Evolutionary conservation across 2,888 invertebrate species (phyloP).

Genomic region (Eupithecia inturbata): DNA sequence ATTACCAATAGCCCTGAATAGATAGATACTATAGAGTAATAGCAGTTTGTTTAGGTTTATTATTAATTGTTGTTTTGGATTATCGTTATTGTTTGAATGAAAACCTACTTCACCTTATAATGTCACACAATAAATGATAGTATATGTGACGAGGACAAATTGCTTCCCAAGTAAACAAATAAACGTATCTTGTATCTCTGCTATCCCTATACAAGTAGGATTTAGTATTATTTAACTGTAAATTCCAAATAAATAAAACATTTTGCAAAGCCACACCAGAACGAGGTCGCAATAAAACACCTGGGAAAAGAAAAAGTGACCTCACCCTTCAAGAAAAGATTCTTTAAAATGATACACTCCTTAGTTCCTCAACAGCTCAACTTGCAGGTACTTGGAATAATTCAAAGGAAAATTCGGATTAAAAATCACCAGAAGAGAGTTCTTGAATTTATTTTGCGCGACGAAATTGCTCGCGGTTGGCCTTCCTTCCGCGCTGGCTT

Average conservation of each 20-base stretch:
- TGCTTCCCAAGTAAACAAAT: background rate
- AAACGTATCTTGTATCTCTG: background rate
- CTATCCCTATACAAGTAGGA: background rate
- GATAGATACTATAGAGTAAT: too few species aligned
- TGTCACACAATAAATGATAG: too few species aligned
- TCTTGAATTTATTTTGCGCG: conserved; percentile 66
- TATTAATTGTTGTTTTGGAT: too few species aligned
- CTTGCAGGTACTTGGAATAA: conserved; percentile 57
- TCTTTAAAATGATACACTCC: conserved; percentile 38
- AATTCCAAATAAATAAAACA: conserved; percentile 2
- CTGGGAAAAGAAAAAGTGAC: conserved; percentile 2
- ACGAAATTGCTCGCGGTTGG: conserved; percentile 63
- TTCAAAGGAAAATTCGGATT: conserved; percentile 67
- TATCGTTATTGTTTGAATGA: too few species aligned
- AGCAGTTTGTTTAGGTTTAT: too few species aligned
- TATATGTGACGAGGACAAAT: background rate
- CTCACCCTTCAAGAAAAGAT: conserved; percentile 3
- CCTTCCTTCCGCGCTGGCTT: conserved; percentile 60
- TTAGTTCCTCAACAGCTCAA: conserved; percentile 37
- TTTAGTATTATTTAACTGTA: background rate
- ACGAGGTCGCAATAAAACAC: background rate
- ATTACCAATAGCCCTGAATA: too few species aligned
- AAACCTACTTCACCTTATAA: too few species aligned
- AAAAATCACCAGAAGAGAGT: conserved; percentile 61
- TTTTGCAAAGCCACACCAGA: background rate